Evolutionary conservation across 2,888 invertebrate species (phyloP).

Genomic region (Cerceris rybyensis): DNA sequence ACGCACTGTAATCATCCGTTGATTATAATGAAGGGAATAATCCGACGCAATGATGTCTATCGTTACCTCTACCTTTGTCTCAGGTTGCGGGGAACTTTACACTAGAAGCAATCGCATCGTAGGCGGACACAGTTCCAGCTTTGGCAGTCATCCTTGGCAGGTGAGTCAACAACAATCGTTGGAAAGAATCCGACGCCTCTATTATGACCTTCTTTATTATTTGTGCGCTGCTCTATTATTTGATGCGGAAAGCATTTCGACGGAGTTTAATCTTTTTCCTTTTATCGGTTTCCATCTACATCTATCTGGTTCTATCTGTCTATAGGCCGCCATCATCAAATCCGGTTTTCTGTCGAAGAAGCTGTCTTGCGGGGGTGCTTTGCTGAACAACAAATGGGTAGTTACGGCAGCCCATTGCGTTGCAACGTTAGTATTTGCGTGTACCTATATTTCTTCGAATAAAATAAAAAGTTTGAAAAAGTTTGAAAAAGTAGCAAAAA

Average conservation of each 20-base stretch:
- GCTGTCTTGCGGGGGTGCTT: constrained; percentile 94
- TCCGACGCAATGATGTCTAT: neutral
- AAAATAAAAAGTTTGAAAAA: too few relatives aligned
- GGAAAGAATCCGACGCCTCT: neutral
- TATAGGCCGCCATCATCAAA: constrained; percentile 92
- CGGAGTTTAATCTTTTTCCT: neutral
- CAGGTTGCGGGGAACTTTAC: constrained; percentile 95
- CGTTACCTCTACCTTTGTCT: neutral
- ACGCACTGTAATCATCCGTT: too few relatives aligned
- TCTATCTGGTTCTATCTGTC: neutral
- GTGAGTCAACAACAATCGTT: constrained; percentile 74
- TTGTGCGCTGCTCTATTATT: too few relatives aligned
- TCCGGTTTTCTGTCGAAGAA: constrained; percentile 95
- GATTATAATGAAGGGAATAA: neutral
- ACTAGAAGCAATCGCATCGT: constrained; percentile 95
- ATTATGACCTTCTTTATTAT: too few relatives aligned
- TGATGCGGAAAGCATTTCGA: neutral
- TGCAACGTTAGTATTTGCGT: constrained; percentile 88
- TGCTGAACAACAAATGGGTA: constrained; percentile 95
- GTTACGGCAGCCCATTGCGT: constrained; percentile 96
- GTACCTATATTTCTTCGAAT: too few relatives aligned
- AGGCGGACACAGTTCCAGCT: constrained; percentile 94
- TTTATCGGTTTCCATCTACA: too few relatives aligned
- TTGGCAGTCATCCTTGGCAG: constrained; percentile 97
- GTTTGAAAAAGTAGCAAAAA: too few relatives aligned